These are phyloP conservation scores for Centropus unirufus DNA, from an alignment of 2,113 vertebrate species.

Conservation along the genomic window DNA sequence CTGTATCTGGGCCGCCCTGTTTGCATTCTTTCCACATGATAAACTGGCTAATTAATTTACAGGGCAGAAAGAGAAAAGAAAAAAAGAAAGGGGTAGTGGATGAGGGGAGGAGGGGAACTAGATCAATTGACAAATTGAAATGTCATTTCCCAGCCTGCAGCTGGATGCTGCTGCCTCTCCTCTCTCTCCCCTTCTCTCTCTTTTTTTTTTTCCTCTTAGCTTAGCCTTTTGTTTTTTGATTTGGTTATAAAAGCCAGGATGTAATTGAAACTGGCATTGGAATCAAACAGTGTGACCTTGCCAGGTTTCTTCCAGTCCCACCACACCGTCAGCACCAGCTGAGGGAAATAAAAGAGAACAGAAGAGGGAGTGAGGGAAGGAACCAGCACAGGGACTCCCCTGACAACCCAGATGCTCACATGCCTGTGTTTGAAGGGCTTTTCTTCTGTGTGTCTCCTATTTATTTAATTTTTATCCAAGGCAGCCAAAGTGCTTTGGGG, in stretches of 20 bases:
- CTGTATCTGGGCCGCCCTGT: background rate
- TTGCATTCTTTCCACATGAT: conserved; percentile 43
- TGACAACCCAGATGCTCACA: background rate
- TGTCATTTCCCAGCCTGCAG: conserved; percentile 71
- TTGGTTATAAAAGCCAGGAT: conserved; percentile 78
- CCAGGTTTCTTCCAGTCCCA: conserved; percentile 68
- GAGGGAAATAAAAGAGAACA: background rate
- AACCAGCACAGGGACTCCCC: background rate
- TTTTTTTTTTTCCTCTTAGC: background rate
- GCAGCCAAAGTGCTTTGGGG: background rate
- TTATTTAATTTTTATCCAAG: conserved; percentile 52
- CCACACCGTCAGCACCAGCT: background rate
- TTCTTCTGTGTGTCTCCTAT: background rate
- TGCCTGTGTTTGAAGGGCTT: conserved; percentile 28
- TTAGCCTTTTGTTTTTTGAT: conserved; percentile 76
- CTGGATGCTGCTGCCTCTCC: conserved; percentile 52
- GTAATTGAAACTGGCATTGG: conserved; percentile 81
- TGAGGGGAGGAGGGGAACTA: background rate
- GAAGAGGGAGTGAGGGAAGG: background rate
- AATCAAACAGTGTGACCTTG: conserved; percentile 81
- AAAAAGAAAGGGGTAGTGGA: fast-evolving
- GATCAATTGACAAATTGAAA: conserved; percentile 78
- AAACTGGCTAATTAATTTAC: conserved; percentile 73
- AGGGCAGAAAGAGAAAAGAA: conserved; percentile 30
- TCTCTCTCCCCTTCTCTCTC: background rate